Conservation (phyloP, 2,113 vertebrate species). For the Bombycilla garrulus region DNA sequence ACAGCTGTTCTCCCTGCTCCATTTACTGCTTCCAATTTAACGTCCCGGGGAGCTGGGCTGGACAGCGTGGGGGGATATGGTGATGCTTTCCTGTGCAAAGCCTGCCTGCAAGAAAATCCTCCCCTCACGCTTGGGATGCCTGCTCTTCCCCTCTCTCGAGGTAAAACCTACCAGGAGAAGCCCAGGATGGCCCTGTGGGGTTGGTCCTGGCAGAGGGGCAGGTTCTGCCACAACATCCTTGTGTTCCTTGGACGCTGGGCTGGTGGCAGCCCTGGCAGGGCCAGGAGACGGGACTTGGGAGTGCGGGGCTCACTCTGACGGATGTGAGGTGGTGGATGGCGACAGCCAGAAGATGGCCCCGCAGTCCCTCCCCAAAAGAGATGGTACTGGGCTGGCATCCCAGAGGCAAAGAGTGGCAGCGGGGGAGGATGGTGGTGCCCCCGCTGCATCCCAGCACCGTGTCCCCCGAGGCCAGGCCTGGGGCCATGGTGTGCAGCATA, state of each 20-base stretch:
- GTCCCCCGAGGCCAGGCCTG: not conserved
- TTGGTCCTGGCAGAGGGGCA: accelerated
- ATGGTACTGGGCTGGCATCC: accelerated
- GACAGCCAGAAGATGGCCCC: not conserved
- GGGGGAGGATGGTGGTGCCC: not conserved
- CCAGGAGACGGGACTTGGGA: not conserved
- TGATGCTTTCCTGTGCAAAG: not conserved
- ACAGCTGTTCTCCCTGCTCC: slow-evolving; percentile 3
- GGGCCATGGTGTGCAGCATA: slow-evolving; percentile 8
- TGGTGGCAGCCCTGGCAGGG: not conserved
- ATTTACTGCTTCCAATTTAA: slow-evolving; percentile 46
- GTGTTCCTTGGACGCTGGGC: not conserved
- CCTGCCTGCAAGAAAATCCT: not conserved
- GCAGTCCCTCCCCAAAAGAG: not conserved
- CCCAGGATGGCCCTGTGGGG: not conserved
- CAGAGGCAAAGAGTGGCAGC: accelerated
- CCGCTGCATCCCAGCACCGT: accelerated
- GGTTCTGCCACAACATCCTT: not conserved
- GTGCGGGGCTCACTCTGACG: accelerated
- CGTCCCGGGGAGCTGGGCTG: accelerated
- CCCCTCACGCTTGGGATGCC: accelerated
- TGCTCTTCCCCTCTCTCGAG: accelerated
- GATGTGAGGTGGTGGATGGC: not conserved
- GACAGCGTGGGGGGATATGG: not conserved
- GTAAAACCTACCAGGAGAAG: not conserved